Base-by-base conservation (phyloP, 2,797 vertebrate species). In the Clarias laeviceps region DNA sequence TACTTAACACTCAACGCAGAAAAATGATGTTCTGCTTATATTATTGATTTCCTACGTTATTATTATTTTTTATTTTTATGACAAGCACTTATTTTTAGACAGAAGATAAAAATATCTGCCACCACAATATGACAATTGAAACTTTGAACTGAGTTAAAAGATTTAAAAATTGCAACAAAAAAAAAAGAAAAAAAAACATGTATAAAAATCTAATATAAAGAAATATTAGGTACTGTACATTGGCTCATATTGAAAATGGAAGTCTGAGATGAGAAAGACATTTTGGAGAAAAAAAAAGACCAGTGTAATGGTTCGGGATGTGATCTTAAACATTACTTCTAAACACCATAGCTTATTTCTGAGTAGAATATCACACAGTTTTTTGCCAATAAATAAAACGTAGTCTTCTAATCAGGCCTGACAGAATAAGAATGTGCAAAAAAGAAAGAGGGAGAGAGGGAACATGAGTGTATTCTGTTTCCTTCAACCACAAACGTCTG, bases 401-500 rank as follows among this genome's bases (percentile, higher is more conserved):
- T 11, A 11, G 11, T 50, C 69, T 24, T 45, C 18, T 37, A 69
- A 69, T 22, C 18, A 0, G 14, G 15, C 27, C 27, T 5, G 24
- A 59, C 15, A 76, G 73, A 57, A 18, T 20, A 27, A 77, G 29
- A 4, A 37, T 37, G 37, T 37, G 37, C 37, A 37, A 77, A 18
- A 37, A 29, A 79, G 20, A 40, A 9, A 24, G 57, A 64, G 22
- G 8, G 22, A 78, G 5, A 40, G 74, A 37, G 74, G 22, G 50
- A 57, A 78, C 8, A 22, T 0, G 15, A 37, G 59, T 11, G 17
- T 62, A 64, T 64, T 45, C 34, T 65, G 34, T 64, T 80, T 64
- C 61, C 8, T 45, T 45, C 45, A 64, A 80, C 78, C 78, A 40
- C 78, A 80, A 80, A 80, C 37, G 45, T 64, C n/a, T 20, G 62